Percentiles rank a stretch among this genome's conserved stretches.
Evolutionary conservation across 2,888 invertebrate species (phyloP).

Genomic region (Anthophora plumipes): DNA sequence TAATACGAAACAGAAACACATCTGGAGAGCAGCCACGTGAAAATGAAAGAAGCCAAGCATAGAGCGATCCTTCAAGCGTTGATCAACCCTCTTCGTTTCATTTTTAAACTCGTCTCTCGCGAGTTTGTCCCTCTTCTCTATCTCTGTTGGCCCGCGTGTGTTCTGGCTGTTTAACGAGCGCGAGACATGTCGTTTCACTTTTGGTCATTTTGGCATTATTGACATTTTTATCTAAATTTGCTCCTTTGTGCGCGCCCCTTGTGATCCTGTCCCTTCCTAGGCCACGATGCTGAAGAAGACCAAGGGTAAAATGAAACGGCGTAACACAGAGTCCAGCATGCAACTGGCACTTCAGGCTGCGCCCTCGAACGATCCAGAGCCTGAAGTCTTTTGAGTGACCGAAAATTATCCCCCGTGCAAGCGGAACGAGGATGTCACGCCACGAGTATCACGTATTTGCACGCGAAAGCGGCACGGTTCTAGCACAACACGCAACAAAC

Average conservation of each 20-base stretch:
- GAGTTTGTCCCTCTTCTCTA: constrained; percentile 28
- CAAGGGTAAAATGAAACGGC: constrained; percentile 97
- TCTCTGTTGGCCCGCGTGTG: constrained; percentile 43
- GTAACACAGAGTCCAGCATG: constrained; percentile 96
- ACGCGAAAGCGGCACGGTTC: constrained; percentile 45
- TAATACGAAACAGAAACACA: too few species aligned
- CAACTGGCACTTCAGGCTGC: constrained; percentile 86
- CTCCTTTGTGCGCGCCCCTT: constrained; percentile 76
- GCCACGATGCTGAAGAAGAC: constrained; percentile 99
- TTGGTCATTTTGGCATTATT: constrained; percentile 57
- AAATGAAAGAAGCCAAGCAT: too few species aligned
- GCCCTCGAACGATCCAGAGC: constrained; percentile 84
- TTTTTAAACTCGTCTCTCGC: constrained; percentile 19
- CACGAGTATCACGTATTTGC: constrained; percentile 36
- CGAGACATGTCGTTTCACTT: constrained; percentile 63
- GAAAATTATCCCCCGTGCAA: constrained; percentile 46
- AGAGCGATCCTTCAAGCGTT: constrained; percentile 16
- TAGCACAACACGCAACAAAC: constrained; percentile 49
- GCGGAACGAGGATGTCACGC: constrained; percentile 46
- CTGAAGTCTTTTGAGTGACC: constrained; percentile 82
- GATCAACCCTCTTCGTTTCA: constrained; percentile 12
- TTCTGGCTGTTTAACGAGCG: constrained; percentile 60
- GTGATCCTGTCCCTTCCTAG: constrained; percentile 88
- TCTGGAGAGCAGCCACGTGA: too few species aligned
- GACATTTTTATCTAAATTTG: constrained; percentile 67